These are phyloP conservation scores for Danaus chrysippus DNA, from an alignment of 2,888 invertebrate genomes.

Conservation along the genomic window DNA sequence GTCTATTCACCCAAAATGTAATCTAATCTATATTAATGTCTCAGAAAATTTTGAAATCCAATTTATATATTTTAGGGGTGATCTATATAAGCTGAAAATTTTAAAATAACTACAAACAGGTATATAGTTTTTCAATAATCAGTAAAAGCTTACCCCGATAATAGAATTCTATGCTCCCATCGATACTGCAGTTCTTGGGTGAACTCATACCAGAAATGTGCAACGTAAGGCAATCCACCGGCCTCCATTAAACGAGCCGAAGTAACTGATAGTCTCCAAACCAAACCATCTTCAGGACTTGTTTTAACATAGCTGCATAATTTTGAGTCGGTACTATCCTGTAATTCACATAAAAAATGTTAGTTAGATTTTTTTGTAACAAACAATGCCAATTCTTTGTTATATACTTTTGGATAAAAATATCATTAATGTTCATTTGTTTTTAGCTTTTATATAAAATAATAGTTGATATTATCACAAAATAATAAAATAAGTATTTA, in stretches of 20 bases:
- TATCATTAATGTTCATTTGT: too few species aligned
- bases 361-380: not conserved
- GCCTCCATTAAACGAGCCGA: slow-evolving; percentile 86
- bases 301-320: slow-evolving; percentile 84
- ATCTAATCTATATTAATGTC: too few species aligned
- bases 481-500: too few species aligned
- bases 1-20: too few species aligned
- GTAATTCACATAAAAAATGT: slow-evolving; percentile 35
- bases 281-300: slow-evolving; percentile 86
- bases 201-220: slow-evolving; percentile 97
- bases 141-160: slow-evolving; percentile 88
- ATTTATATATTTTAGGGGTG: too few species aligned
- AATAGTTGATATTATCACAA: too few species aligned
- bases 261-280: slow-evolving; percentile 88
- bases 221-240: slow-evolving; percentile 87
- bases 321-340: slow-evolving; percentile 68
- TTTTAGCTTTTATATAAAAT: too few species aligned
- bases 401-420: too few species aligned
- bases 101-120: not conserved
- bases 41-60: too few species aligned
- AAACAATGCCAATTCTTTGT: too few species aligned
- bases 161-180: slow-evolving; percentile 88
- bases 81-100: not conserved
- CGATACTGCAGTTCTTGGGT: slow-evolving; percentile 92
- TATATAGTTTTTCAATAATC: not conserved